Conservation (phyloP, 2,888 invertebrate genomes). For the Leptinotarsa peninsularis region DNA sequence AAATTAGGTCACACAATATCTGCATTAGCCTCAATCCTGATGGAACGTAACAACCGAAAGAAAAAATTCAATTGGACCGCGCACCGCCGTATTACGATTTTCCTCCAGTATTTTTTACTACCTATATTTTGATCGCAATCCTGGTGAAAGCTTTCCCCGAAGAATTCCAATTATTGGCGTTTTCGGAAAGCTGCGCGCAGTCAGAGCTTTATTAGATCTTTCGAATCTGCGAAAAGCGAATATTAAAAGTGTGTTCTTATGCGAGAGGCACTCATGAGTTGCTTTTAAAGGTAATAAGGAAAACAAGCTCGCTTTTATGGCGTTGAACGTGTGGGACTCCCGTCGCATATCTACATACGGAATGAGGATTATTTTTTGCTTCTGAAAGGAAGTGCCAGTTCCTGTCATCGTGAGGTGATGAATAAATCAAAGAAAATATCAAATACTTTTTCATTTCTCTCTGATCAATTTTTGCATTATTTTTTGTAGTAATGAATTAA, state of each 20-base stretch:
- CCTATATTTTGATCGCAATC: constrained; percentile 36
- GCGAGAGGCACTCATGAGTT: constrained; percentile 18
- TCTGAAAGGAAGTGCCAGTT: background rate
- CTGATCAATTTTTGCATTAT: too few relatives aligned
- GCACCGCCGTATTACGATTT: constrained; percentile 27
- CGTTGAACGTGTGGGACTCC: background rate
- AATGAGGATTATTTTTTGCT: background rate
- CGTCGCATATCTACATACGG: background rate
- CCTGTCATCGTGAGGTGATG: background rate
- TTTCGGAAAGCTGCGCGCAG: constrained; percentile 28
- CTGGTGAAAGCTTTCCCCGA: constrained; percentile 38
- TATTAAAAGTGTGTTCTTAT: constrained; percentile 26
- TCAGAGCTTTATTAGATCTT: constrained; percentile 33
- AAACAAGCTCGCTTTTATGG: background rate
- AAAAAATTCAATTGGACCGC: constrained; percentile 35
- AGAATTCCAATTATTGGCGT: constrained; percentile 40
- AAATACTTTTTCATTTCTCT: too few relatives aligned
- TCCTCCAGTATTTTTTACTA: constrained; percentile 28
- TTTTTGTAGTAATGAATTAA: too few relatives aligned
- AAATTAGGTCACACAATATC: constrained; percentile 39
- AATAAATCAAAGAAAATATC: background rate
- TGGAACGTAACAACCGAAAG: constrained; percentile 33
- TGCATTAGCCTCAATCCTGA: constrained; percentile 35
- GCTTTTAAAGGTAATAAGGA: constrained; percentile 20
- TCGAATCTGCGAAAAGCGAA: constrained; percentile 28